phyloP scores from a whole-genome alignment of 2,797 vertebrate species.

The Emydoidea blandingii region DNA sequence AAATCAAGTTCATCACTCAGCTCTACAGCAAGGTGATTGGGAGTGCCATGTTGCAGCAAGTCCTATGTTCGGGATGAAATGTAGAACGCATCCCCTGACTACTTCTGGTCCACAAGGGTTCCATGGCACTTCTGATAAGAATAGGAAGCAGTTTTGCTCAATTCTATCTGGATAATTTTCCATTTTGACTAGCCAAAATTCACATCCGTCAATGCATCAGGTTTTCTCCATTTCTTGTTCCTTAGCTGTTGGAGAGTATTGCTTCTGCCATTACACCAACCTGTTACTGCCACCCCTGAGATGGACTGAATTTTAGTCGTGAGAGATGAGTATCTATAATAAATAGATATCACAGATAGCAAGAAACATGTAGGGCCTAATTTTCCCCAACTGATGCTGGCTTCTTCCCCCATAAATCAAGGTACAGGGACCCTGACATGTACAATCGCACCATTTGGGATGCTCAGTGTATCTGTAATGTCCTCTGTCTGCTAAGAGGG shows the following conservation, averaged over 20 bases:
- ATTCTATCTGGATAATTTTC: background rate
- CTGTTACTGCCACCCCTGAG: background rate
- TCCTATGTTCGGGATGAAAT: background rate
- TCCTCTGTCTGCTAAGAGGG: background rate
- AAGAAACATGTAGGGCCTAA: background rate
- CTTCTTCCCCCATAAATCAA: background rate
- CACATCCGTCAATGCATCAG: background rate
- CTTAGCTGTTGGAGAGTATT: background rate
- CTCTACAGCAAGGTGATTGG: background rate
- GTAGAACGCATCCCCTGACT: background rate
- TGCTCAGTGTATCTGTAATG: background rate
- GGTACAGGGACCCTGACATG: background rate
- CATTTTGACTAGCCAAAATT: background rate
- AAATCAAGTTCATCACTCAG: background rate
- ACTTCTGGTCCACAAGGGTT: background rate
- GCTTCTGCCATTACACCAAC: background rate
- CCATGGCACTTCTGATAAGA: background rate
- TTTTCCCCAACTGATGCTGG: background rate
- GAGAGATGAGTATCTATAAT: background rate
- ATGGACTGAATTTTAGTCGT: background rate
- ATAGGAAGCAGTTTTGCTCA: constrained; percentile 8
- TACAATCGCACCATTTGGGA: background rate
- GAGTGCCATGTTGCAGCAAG: background rate
- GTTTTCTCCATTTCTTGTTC: background rate
- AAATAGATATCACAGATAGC: background rate